These are phyloP conservation scores for Nemotelus pantherinus DNA, from an alignment of 2,888 invertebrate species.

Conservation along the genomic window DNA sequence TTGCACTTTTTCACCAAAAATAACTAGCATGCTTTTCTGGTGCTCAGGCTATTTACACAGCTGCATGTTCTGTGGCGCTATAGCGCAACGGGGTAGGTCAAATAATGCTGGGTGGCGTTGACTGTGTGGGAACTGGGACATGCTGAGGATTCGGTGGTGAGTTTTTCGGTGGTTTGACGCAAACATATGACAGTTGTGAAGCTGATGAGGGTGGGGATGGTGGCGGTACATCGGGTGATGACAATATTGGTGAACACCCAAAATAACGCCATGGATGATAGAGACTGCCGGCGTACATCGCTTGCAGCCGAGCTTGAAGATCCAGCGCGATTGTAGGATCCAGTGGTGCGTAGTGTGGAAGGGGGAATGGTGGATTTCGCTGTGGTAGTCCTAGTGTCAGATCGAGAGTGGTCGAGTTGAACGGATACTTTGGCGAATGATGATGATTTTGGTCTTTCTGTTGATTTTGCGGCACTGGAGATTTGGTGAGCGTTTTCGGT, in stretches of 20 bases:
- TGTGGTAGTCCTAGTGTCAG: constrained; percentile 60
- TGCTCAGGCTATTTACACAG: constrained; percentile 55
- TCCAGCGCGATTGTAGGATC: constrained; percentile 64
- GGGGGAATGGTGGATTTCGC: constrained; percentile 55
- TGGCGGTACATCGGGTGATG: constrained; percentile 63
- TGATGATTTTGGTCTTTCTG: constrained; percentile 48
- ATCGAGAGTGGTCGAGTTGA: constrained; percentile 60
- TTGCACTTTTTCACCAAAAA: no score
- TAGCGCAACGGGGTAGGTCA: constrained; percentile 66
- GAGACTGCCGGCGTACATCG: constrained; percentile 64
- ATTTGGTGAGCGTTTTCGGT: constrained; percentile 83
- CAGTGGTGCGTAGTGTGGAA: constrained; percentile 61
- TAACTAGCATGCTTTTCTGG: no score
- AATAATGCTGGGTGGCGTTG: constrained; percentile 63
- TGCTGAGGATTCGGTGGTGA: constrained; percentile 55
- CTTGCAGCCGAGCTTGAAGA: constrained; percentile 62
- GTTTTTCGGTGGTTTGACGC: constrained; percentile 62
- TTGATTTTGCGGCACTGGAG: constrained; percentile 59
- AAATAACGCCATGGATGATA: constrained; percentile 65
- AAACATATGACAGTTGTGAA: constrained; percentile 51
- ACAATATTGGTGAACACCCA: constrained; percentile 60
- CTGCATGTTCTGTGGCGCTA: constrained; percentile 61
- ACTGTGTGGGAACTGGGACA: constrained; percentile 44
- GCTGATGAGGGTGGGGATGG: constrained; percentile 57
- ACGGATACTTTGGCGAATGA: constrained; percentile 60